A percentile compares a stretch with the other conserved stretches of the same genome.
These are phyloP conservation scores for Axinella damicornis DNA, from an alignment of 37 sponge, comb jelly and placozoan genomes.

Conservation along the genomic window DNA sequence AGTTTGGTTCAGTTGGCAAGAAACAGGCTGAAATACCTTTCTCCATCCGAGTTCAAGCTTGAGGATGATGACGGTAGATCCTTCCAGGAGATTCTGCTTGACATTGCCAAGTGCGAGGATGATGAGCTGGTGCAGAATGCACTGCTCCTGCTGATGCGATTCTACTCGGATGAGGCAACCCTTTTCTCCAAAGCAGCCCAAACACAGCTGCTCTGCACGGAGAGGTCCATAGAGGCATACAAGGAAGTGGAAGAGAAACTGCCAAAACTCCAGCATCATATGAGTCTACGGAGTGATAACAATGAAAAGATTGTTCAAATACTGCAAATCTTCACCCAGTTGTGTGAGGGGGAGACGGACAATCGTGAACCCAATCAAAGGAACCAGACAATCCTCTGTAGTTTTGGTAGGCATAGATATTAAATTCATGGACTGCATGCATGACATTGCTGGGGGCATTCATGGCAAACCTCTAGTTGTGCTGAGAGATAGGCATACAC, in stretches of 20 bases:
- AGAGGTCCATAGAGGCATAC: neutral
- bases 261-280: neutral
- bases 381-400: constrained; percentile 59
- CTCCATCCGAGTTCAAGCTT: neutral
- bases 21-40: neutral
- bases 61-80: neutral
- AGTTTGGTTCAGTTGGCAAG: neutral
- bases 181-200: constrained; percentile 67
- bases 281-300: neutral
- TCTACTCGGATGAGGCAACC: constrained; percentile 36
- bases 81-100: constrained; percentile 20
- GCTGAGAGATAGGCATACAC: too few relatives aligned
- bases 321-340: too few relatives aligned
- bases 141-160: constrained; percentile 56
- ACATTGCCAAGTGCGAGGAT: constrained; percentile 54
- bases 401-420: constrained; percentile 43
- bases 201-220: constrained; percentile 37
- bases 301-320: too few relatives aligned
- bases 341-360: neutral
- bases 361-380: constrained; percentile 25
- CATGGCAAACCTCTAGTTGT: too few relatives aligned
- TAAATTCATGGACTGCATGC: neutral
- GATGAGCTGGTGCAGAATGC: constrained; percentile 53
- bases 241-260: neutral
- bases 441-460: too few relatives aligned